Percentiles rank a stretch among this genome's conserved stretches.
Evolutionary conservation across 2,888 invertebrate species (phyloP).

Genomic region (Pyrgus malvae): DNA sequence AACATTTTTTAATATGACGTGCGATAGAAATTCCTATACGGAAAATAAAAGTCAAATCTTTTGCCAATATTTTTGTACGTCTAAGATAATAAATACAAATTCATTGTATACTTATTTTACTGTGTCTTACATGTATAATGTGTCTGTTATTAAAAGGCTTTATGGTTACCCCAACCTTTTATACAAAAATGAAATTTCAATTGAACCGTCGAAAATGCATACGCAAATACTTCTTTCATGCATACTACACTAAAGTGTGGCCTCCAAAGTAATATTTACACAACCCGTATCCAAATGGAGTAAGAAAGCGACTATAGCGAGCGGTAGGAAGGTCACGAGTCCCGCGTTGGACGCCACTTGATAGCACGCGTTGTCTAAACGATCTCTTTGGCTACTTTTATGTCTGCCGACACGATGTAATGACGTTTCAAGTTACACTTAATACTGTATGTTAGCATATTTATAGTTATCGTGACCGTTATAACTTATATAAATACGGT

Average conservation of each 20-base stretch:
- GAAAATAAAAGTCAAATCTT: too few relatives aligned
- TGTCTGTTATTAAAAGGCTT: too few relatives aligned
- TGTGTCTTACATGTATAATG: too few relatives aligned
- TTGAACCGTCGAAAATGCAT: not conserved
- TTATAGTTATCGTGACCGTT: too few relatives aligned
- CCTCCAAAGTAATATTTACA: constrained; percentile 14
- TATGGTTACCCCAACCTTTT: too few relatives aligned
- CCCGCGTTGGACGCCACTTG: constrained; percentile 24
- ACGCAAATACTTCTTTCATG: not conserved
- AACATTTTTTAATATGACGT: not conserved
- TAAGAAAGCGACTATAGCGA: not conserved
- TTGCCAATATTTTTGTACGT: too few relatives aligned
- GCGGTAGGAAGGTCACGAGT: constrained; percentile 2
- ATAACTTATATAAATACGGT: too few relatives aligned
- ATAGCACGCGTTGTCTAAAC: constrained; percentile 29
- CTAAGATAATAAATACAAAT: too few relatives aligned
- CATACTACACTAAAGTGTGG: constrained; percentile 1
- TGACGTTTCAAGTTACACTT: too few relatives aligned
- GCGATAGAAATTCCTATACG: too few relatives aligned
- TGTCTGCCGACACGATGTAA: not conserved
- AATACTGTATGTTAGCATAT: too few relatives aligned
- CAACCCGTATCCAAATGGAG: constrained; percentile 20
- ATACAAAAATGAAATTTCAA: not conserved
- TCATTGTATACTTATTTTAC: too few relatives aligned
- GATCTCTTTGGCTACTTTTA: constrained; percentile 3